Evolutionary conservation across 2,113 vertebrate species (phyloP).

Genomic region (Pleuronectes platessa): DNA sequence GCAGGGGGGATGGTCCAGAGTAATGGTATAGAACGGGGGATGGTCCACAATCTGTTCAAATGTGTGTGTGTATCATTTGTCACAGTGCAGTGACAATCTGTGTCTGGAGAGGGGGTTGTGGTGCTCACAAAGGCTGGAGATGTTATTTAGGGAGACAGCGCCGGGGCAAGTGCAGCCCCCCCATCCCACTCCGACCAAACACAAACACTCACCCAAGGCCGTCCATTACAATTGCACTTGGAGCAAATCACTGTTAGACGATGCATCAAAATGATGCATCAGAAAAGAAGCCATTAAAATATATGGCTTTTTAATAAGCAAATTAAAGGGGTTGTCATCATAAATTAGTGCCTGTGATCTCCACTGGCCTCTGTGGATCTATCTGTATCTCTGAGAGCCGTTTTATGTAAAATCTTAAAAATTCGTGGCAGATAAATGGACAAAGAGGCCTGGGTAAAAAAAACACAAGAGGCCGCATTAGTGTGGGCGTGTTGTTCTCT

Average conservation of each 20-base stretch:
- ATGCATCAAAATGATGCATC: constrained; percentile 60
- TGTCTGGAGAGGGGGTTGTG: constrained; percentile 24
- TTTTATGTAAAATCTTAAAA: background rate
- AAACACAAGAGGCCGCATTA: background rate
- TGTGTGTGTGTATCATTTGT: constrained; percentile 23
- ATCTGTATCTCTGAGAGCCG: background rate
- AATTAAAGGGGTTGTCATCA: constrained; percentile 17
- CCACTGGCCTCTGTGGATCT: background rate
- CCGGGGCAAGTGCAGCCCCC: constrained; percentile 16
- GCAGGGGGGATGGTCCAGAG: constrained; percentile 9
- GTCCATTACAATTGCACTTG: constrained; percentile 65
- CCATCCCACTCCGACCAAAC: background rate
- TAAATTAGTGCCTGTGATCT: constrained; percentile 6
- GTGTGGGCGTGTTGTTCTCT: background rate
- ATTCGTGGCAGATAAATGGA: background rate
- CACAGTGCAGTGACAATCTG: constrained; percentile 8
- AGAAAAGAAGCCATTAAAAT: constrained; percentile 56
- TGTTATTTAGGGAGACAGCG: constrained; percentile 65
- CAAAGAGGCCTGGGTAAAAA: background rate
- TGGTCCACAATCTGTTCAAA: constrained; percentile 30
- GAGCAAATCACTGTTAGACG: constrained; percentile 59
- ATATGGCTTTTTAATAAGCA: constrained; percentile 65
- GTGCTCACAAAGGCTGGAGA: constrained; percentile 28
- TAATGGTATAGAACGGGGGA: constrained; percentile 30
- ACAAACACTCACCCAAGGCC: constrained; percentile 20